A percentile compares a stretch with the other conserved stretches of the same genome.
Evolutionary conservation across 2,113 vertebrate genomes (phyloP).

Genomic region (Sciurus niger): DNA sequence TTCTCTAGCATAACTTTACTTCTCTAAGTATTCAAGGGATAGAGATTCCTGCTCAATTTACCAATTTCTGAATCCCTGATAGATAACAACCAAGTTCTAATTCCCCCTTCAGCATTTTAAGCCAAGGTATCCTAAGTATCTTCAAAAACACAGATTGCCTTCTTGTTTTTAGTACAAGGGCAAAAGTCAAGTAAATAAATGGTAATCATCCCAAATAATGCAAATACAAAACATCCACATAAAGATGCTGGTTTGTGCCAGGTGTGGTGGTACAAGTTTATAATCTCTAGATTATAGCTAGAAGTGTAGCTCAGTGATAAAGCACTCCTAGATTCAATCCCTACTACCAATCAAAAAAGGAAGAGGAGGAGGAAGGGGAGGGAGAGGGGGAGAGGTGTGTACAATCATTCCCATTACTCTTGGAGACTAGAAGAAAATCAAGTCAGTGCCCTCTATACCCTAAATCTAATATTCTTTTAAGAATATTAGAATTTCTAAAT

Average conservation of each 20-base stretch:
- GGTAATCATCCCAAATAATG: slow-evolving; percentile 16
- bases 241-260: slow-evolving; percentile 16
- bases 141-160: background rate
- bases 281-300: too few relatives aligned
- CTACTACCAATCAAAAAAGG: background rate
- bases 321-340: background rate
- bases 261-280: too few relatives aligned
- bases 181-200: slow-evolving; percentile 58
- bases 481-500: background rate
- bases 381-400: background rate
- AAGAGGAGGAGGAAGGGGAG: background rate
- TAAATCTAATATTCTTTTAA: slow-evolving; percentile 45
- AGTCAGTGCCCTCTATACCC: background rate
- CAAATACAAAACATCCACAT: slow-evolving; percentile 4
- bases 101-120: background rate
- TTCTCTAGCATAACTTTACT: background rate
- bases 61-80: background rate
- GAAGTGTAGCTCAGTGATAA: background rate
- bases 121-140: background rate
- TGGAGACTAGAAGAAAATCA: slow-evolving; percentile 33
- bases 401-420: background rate
- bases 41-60: background rate
- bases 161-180: slow-evolving; percentile 18
- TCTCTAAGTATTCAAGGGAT: background rate
- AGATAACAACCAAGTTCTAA: slow-evolving; percentile 6